Percentiles rank a stretch among this genome's conserved stretches.
Evolutionary conservation across 1,140 invertebrate genomes (phyloP).

Genomic region (Eciton burchellii): DNA sequence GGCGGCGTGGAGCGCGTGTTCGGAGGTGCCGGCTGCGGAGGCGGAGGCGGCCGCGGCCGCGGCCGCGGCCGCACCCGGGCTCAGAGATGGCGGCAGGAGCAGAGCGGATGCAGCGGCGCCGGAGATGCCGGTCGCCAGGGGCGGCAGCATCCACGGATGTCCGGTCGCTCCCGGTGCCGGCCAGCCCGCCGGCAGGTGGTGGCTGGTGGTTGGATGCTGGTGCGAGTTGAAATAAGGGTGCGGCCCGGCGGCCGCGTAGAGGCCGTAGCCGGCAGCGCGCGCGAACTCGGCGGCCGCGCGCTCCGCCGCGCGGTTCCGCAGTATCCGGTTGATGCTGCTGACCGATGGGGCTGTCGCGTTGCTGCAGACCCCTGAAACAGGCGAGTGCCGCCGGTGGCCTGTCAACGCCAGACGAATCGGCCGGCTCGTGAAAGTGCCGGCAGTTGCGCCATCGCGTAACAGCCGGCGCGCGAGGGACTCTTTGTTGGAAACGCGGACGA

Average conservation of each 20-base stretch:
- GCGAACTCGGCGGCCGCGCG: conserved; percentile 97
- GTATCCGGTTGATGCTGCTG: conserved; percentile 96
- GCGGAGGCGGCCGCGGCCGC: conserved; percentile 84
- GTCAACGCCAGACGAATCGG: conserved; percentile 7
- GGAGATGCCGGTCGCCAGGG: conserved; percentile 82
- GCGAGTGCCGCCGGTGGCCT: not conserved
- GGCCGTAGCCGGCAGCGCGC: conserved; percentile 94
- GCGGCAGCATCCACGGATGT: conserved; percentile 85
- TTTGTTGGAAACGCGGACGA: not conserved
- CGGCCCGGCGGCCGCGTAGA: conserved; percentile 89
- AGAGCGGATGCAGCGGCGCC: conserved; percentile 84
- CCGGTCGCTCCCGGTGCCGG: conserved; percentile 80
- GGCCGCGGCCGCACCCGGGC: conserved; percentile 80
- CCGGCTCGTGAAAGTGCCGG: not conserved
- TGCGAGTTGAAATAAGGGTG: conserved; percentile 87
- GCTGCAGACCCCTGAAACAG: conserved; percentile 92
- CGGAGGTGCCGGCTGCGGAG: conserved; percentile 83
- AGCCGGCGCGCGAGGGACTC: not conserved
- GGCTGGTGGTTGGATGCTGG: conserved; percentile 78
- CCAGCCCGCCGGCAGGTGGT: conserved; percentile 85
- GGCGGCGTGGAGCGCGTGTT: conserved; percentile 84
- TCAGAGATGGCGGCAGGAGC: conserved; percentile 84
- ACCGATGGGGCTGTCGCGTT: conserved; percentile 96
- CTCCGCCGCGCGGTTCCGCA: conserved; percentile 95
- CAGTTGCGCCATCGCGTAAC: not conserved